Conservation (phyloP, 2,888 invertebrate species). For the Acleris laterana region DNA sequence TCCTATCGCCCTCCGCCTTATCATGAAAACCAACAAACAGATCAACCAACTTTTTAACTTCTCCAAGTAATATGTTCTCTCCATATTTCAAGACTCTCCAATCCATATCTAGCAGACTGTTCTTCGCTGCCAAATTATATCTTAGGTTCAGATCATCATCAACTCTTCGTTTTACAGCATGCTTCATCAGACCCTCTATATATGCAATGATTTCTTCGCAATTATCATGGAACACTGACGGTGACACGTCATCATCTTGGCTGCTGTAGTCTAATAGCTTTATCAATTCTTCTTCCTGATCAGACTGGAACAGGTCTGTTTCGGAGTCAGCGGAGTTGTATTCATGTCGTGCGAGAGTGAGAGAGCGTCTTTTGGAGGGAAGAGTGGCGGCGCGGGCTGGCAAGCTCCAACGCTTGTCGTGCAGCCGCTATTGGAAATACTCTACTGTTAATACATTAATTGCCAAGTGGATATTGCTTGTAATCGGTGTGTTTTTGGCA, state of each 20-base stretch:
- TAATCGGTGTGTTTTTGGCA: too few species aligned
- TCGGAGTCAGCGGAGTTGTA: constrained; percentile 86
- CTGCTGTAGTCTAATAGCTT: constrained; percentile 89
- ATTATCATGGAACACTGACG: constrained; percentile 74
- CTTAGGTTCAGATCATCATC: constrained; percentile 68
- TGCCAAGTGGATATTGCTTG: too few species aligned
- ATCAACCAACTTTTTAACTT: constrained; percentile 73
- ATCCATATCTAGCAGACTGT: constrained; percentile 76
- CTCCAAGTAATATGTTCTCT: constrained; percentile 76
- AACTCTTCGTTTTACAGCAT: constrained; percentile 49
- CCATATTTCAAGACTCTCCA: constrained; percentile 80
- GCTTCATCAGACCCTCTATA: constrained; percentile 65
- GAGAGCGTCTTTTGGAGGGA: constrained; percentile 60
- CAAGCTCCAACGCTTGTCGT: constrained; percentile 79
- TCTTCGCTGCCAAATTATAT: constrained; percentile 71
- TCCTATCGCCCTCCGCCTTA: constrained; percentile 59
- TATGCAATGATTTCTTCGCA: constrained; percentile 75
- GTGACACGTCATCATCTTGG: constrained; percentile 84
- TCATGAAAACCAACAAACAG: constrained; percentile 60
- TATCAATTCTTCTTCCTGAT: constrained; percentile 91
- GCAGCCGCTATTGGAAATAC: constrained; percentile 70
- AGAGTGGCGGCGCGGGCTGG: constrained; percentile 65
- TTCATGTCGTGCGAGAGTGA: constrained; percentile 50
- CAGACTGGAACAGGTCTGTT: constrained; percentile 90
- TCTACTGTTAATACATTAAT: background rate